Conservation (phyloP, 2,888 invertebrate genomes). For the Homarus gammarus region DNA sequence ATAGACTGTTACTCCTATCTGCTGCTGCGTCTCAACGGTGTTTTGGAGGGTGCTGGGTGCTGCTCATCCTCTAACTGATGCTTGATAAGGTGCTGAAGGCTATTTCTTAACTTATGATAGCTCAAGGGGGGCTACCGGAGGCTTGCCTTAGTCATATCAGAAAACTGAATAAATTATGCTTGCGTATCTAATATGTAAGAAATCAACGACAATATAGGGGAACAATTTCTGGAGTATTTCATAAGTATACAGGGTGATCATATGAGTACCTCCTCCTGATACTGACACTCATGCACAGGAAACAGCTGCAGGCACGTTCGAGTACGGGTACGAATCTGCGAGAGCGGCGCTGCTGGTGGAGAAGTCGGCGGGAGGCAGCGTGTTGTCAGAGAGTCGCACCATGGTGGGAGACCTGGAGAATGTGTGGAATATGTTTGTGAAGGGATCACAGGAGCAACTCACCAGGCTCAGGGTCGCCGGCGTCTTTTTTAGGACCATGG, state of each 20-base stretch:
- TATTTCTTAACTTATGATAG: too few species aligned
- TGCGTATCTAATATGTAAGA: too few species aligned
- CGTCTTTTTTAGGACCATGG: conserved; percentile 86
- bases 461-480: conserved; percentile 87
- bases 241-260: not conserved
- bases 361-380: conserved; percentile 81
- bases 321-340: conserved; percentile 89
- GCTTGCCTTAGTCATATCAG: too few species aligned
- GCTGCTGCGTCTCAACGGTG: too few species aligned
- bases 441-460: conserved; percentile 87
- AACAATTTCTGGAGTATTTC: too few species aligned
- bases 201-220: too few species aligned
- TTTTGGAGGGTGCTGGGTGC: too few species aligned
- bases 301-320: conserved; percentile 83
- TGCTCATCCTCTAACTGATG: too few species aligned
- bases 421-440: conserved; percentile 86
- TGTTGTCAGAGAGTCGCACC: conserved; percentile 80
- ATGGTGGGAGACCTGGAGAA: conserved; percentile 83
- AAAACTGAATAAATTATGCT: too few species aligned
- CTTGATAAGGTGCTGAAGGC: too few species aligned
- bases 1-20: too few species aligned
- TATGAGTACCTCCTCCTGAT: not conserved
- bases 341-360: conserved; percentile 87
- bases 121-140: too few species aligned
- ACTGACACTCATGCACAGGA: conserved; percentile 80